phyloP scores from a whole-genome alignment of 1,140 invertebrate genomes.

The Drosophila sp. region DNA sequence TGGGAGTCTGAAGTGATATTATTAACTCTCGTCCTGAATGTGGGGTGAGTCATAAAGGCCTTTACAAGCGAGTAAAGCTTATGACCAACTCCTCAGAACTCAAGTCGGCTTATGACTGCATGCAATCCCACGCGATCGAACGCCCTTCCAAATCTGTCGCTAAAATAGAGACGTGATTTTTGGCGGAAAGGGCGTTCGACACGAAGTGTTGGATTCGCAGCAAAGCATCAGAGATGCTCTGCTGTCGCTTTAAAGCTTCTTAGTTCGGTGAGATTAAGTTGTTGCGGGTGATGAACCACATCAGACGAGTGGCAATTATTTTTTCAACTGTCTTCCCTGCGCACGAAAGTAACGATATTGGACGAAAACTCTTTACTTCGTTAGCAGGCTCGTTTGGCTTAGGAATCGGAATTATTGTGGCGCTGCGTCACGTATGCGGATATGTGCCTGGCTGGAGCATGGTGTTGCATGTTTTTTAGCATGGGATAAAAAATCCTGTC shows the following conservation, averaged over 20 bases:
- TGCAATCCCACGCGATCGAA: not conserved
- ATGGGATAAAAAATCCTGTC: not conserved
- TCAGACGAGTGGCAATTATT: too few species aligned
- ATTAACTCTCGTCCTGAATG: slow-evolving; percentile 1
- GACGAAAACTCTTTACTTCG: too few species aligned
- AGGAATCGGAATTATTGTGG: too few species aligned
- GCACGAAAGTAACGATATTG: too few species aligned
- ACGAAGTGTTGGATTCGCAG: not conserved
- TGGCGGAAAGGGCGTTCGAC: too few species aligned
- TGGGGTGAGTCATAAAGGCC: not conserved
- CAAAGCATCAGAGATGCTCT: not conserved
- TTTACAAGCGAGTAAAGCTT: not conserved
- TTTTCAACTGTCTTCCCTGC: too few species aligned
- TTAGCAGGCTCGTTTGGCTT: too few species aligned
- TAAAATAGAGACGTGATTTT: not conserved
- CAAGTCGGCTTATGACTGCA: not conserved
- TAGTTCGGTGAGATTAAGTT: not conserved
- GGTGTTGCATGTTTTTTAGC: not conserved
- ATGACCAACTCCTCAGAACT: slow-evolving; percentile 1
- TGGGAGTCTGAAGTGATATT: not conserved
- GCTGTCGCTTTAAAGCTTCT: not conserved
- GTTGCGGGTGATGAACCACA: too few species aligned
- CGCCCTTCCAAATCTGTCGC: not conserved
- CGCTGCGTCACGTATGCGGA: too few species aligned
- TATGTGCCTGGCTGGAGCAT: too few species aligned